Evolutionary conservation across 2,888 invertebrate species (phyloP).

Genomic region (Rhabditoides inermis): DNA sequence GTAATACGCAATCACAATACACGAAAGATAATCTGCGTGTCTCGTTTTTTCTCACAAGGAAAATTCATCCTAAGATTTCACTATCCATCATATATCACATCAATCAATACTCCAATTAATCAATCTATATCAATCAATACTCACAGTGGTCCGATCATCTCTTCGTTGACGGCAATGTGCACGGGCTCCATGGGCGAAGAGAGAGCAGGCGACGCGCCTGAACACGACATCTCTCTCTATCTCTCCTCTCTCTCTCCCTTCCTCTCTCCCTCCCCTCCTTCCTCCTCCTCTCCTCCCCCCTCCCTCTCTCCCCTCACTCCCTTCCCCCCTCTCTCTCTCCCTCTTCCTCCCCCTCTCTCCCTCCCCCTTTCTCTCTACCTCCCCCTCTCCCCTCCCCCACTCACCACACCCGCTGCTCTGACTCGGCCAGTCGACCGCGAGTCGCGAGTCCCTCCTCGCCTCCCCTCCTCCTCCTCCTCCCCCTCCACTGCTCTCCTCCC

Average conservation of each 20-base stretch:
- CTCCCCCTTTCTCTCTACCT: background rate
- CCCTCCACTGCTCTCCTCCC: conserved; percentile 2
- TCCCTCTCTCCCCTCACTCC: too few species aligned
- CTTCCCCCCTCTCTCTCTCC: background rate
- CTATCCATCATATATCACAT: background rate
- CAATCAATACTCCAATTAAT: too few species aligned
- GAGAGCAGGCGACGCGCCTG: too few species aligned
- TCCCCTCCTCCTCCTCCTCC: background rate
- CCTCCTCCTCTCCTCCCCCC: conserved; percentile 1
- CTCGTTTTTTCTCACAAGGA: background rate
- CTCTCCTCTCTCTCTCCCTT: too few species aligned
- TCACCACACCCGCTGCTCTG: background rate
- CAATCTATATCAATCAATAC: too few species aligned
- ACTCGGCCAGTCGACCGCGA: background rate
- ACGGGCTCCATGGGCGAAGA: too few species aligned
- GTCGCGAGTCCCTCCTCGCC: background rate
- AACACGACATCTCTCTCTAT: too few species aligned
- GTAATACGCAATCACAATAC: background rate
- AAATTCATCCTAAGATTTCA: background rate
- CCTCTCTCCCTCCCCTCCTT: background rate
- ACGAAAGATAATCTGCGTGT: background rate
- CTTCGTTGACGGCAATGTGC: too few species aligned
- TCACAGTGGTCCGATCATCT: too few species aligned
- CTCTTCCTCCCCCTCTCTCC: background rate
- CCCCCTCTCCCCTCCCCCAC: background rate